Conservation (phyloP, 2,113 vertebrate genomes). For the Xenopus laevis region DNA sequence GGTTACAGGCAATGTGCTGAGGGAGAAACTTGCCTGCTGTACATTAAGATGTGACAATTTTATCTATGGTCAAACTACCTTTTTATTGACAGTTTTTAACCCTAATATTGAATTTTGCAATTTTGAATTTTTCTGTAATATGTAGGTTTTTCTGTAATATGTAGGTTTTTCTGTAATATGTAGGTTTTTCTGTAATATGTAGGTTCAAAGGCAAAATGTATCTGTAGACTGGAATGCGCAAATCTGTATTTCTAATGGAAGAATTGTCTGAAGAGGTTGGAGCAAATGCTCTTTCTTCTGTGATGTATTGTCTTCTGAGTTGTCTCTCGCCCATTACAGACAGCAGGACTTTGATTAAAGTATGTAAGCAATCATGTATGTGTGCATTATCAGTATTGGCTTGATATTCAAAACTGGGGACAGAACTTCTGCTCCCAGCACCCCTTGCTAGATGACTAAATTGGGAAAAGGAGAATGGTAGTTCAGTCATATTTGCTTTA, state of each 20-base stretch:
- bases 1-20: too few relatives aligned
- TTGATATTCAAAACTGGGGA: too few relatives aligned
- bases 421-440: too few relatives aligned
- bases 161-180: slow-evolving; percentile 73
- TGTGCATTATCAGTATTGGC: too few relatives aligned
- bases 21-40: too few relatives aligned
- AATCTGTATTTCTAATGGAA: slow-evolving; percentile 82
- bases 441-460: too few relatives aligned
- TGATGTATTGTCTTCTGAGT: slow-evolving; percentile 91
- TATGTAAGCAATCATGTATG: slow-evolving; percentile 46
- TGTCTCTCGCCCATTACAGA: slow-evolving; percentile 80
- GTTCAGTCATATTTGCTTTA: too few relatives aligned
- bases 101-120: too few relatives aligned
- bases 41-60: too few relatives aligned
- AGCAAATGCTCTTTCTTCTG: slow-evolving; percentile 50
- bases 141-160: slow-evolving; percentile 73
- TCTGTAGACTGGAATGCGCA: slow-evolving; percentile 81
- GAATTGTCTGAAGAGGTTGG: slow-evolving; percentile 45
- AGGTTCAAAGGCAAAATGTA: slow-evolving; percentile 92
- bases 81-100: too few relatives aligned
- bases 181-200: slow-evolving; percentile 73
- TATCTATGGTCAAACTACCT: too few relatives aligned
- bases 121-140: neutral
- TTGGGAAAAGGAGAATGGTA: too few relatives aligned
- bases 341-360: slow-evolving; percentile 86